Conservation (phyloP, 2,113 vertebrate species). For the Probosciger aterrimus region DNA sequence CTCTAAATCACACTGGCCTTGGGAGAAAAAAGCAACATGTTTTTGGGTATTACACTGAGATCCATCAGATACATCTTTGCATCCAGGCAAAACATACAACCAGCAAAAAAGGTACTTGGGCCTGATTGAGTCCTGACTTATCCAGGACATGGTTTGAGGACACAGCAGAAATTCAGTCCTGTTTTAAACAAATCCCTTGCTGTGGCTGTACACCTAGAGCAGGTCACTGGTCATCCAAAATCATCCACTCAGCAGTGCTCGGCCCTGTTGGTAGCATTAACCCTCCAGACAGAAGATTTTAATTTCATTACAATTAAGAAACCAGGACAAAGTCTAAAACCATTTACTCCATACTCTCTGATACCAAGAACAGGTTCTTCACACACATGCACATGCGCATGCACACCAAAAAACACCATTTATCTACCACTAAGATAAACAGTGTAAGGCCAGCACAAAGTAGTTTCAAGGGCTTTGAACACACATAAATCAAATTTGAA, state of each 20-base stretch:
- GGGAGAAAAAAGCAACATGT: background rate
- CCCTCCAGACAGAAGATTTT: background rate
- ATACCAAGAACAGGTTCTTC: background rate
- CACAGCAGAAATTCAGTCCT: background rate
- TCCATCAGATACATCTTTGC: background rate
- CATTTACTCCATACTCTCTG: background rate
- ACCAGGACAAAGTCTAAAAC: background rate
- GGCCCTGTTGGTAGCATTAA: background rate
- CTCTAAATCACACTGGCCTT: background rate
- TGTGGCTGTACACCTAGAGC: background rate
- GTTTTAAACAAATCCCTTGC: background rate
- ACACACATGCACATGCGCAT: rapidly evolving
- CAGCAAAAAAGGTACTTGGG: background rate
- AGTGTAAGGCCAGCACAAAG: background rate
- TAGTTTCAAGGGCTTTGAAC: background rate
- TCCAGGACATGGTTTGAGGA: background rate
- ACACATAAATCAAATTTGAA: background rate
- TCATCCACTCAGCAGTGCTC: background rate
- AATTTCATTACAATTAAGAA: background rate
- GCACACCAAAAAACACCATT: background rate
- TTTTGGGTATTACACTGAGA: background rate
- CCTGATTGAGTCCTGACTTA: background rate
- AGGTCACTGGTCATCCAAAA: background rate
- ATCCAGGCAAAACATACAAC: background rate
- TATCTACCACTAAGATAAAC: background rate